These are phyloP conservation scores for Clostera curtula DNA, from an alignment of 2,888 invertebrate genomes.

Conservation along the genomic window DNA sequence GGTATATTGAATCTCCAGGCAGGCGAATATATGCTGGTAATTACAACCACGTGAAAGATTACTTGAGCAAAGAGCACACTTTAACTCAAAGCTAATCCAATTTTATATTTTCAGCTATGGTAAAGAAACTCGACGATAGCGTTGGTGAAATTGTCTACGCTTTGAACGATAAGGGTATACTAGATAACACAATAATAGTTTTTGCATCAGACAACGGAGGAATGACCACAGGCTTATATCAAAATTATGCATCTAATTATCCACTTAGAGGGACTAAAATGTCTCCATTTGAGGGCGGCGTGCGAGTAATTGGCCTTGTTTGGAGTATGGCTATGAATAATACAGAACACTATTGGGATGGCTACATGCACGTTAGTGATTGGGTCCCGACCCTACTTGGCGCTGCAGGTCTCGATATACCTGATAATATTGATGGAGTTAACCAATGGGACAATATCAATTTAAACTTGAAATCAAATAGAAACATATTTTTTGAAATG, in stretches of 20 bases:
- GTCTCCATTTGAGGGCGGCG: neutral
- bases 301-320: neutral
- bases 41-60: too few species aligned
- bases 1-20: too few species aligned
- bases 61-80: too few species aligned
- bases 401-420: neutral
- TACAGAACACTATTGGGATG: neutral
- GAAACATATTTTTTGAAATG: neutral
- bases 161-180: neutral
- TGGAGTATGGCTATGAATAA: neutral
- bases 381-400: neutral
- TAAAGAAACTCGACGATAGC: neutral
- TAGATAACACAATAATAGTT: neutral
- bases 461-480: neutral
- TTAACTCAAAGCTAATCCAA: too few species aligned
- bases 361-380: neutral
- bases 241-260: neutral
- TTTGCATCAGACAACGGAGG: neutral
- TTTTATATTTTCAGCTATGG: neutral
- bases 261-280: neutral
- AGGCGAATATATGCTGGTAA: too few species aligned
- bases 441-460: neutral
- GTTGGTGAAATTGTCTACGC: neutral
- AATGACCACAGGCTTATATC: neutral
- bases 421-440: neutral